Base-by-base conservation (phyloP, 2,797 vertebrate species). In the Arnoldichthys spilopterus region DNA sequence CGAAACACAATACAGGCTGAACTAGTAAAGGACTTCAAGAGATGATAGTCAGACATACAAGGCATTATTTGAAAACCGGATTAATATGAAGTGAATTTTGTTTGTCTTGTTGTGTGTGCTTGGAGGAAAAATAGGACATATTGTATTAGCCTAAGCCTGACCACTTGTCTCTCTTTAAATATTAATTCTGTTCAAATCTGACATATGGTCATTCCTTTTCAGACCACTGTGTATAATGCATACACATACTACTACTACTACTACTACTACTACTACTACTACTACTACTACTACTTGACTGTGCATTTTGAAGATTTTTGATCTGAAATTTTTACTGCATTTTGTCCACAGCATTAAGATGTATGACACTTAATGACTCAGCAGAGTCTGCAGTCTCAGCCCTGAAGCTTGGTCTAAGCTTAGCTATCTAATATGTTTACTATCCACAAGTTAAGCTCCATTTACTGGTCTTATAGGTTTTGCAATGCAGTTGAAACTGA, bases 261-360 rank as follows among this genome's bases (percentile, higher is more conserved):
- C n/a, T n/a, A n/a, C n/a, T 40, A 40, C 7, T 40, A 40, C 1
- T 40, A 40, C 7, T 40, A 40, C 12, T 9, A 40, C n/a, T 40
- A 40, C 7, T 40, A 40, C 1, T 40, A 40, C 7, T 40, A 40
- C 12, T 9, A 40, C n/a, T n/a, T n/a, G n/a, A n/a, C n/a, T n/a
- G n/a, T n/a, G n/a, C n/a, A n/a, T n/a, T n/a, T n/a, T n/a, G n/a
- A n/a, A n/a, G n/a, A n/a, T n/a, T n/a, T 45, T 26, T 76, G 78
- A 82, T 85, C 75, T 54, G 32, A 58, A 71, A 63, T 47, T 56
- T 70, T 66, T 62, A 76, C 69, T 78, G 76, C 78, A 59, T 69
- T 74, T 79, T 43, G 47, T 32, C 54, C 77, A 43, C 64, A 5
- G 32, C 72, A 85, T 85, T 83, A 85, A 85, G 76, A 85, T 85